These are phyloP conservation scores for Brenthis hecate DNA, from an alignment of 2,888 invertebrate species.

Conservation along the genomic window DNA sequence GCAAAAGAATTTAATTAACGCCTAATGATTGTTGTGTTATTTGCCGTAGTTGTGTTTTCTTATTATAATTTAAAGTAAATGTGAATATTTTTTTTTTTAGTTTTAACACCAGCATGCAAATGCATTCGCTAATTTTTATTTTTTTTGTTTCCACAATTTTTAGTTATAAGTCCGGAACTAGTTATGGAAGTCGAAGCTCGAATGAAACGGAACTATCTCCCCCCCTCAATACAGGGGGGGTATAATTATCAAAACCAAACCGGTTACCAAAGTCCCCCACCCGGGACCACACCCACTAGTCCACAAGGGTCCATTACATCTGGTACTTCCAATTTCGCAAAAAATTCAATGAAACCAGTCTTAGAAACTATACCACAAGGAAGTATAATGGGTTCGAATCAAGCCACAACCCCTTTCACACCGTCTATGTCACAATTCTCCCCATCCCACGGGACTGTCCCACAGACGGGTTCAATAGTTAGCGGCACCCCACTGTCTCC, in stretches of 20 bases:
- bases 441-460: slow-evolving; percentile 46
- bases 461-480: slow-evolving; percentile 42
- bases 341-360: slow-evolving; percentile 58
- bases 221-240: slow-evolving; percentile 84
- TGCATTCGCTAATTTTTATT: slow-evolving; percentile 48
- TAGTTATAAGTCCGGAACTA: slow-evolving; percentile 94
- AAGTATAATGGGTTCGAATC: slow-evolving; percentile 55
- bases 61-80: background rate
- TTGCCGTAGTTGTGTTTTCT: background rate
- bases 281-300: slow-evolving; percentile 49
- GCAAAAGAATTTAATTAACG: slow-evolving; percentile 3
- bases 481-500: slow-evolving; percentile 41
- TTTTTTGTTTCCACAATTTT: slow-evolving; percentile 48
- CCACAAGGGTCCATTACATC: slow-evolving; percentile 53
- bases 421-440: slow-evolving; percentile 48
- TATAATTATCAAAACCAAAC: slow-evolving; percentile 64
- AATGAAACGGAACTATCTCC: slow-evolving; percentile 91
- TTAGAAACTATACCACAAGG: slow-evolving; percentile 73
- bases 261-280: slow-evolving; percentile 57
- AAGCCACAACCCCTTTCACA: slow-evolving; percentile 50
- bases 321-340: slow-evolving; percentile 54
- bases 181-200: slow-evolving; percentile 94
- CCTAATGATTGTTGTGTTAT: background rate
- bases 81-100: background rate
- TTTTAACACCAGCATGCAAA: slow-evolving; percentile 34